phyloP scores from a whole-genome alignment of 2,888 invertebrate species.

The Acholoe squamosa region DNA sequence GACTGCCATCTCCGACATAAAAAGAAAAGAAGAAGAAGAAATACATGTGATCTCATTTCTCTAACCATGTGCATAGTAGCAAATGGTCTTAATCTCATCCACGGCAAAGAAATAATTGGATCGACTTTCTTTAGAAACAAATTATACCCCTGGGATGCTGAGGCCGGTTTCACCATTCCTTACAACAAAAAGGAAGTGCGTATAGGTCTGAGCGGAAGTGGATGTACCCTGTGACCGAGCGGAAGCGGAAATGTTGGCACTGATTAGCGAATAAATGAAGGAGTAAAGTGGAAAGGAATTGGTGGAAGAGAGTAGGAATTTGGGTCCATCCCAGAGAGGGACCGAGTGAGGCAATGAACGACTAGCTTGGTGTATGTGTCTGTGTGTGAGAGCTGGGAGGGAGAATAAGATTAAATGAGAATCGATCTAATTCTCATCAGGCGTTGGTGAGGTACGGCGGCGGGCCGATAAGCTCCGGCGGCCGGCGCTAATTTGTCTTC shows the following conservation, averaged over 20 bases:
- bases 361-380: no score
- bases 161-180: background rate
- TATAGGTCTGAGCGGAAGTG: background rate
- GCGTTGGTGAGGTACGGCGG: background rate
- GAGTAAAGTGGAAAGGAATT: background rate
- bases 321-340: background rate
- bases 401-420: constrained; percentile 35
- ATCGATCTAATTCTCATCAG: constrained; percentile 44
- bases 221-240: background rate
- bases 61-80: background rate
- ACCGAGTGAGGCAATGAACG: background rate
- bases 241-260: background rate
- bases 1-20: background rate
- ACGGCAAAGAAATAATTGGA: background rate
- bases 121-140: background rate
- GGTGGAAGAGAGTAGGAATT: background rate
- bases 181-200: background rate
- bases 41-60: background rate
- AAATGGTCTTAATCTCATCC: background rate
- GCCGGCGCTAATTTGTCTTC: constrained; percentile 35
- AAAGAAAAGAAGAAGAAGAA: background rate
- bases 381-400: background rate
- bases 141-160: background rate
- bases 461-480: background rate
- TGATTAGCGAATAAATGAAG: background rate